phyloP scores from a whole-genome alignment of 2,888 invertebrate species.

The Gortyna flavago region DNA sequence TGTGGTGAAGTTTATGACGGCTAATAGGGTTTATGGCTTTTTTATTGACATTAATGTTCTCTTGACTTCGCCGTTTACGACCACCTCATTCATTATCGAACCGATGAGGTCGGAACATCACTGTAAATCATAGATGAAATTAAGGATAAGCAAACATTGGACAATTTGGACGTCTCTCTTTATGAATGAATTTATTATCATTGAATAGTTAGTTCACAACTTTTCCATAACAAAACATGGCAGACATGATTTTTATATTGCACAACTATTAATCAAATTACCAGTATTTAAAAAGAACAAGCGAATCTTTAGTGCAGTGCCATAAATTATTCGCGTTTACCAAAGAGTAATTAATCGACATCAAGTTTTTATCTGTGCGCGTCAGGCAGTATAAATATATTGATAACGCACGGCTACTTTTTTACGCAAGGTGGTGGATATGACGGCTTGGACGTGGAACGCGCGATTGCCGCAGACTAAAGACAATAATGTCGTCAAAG shows the following conservation, averaged over 20 bases:
- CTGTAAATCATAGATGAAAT: slow-evolving; percentile 86
- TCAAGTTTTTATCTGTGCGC: slow-evolving; percentile 74
- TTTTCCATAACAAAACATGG: slow-evolving; percentile 30
- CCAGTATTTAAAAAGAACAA: slow-evolving; percentile 37
- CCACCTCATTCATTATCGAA: slow-evolving; percentile 89
- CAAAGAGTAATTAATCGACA: slow-evolving; percentile 76
- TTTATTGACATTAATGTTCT: slow-evolving; percentile 90
- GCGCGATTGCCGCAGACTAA: slow-evolving; percentile 44
- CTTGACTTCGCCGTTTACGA: slow-evolving; percentile 88
- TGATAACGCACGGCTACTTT: slow-evolving; percentile 70
- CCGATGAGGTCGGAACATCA: slow-evolving; percentile 86
- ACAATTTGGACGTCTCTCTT: slow-evolving; percentile 68
- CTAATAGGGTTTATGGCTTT: slow-evolving; percentile 89
- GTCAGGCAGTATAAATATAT: slow-evolving; percentile 71
- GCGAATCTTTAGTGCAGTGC: slow-evolving; percentile 45
- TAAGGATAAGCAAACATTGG: slow-evolving; percentile 77
- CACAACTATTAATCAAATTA: slow-evolving; percentile 45
- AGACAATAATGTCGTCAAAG: slow-evolving; percentile 74
- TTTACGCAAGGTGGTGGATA: slow-evolving; percentile 68
- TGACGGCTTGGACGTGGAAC: slow-evolving; percentile 60
- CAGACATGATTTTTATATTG: slow-evolving; percentile 37
- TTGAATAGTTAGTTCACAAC: slow-evolving; percentile 68
- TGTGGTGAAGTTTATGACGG: slow-evolving; percentile 88
- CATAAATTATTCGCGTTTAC: slow-evolving; percentile 74
- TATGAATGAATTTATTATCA: slow-evolving; percentile 73